phyloP scores from a whole-genome alignment of 2,113 vertebrate species.

The Marcusenius ussheri region DNA sequence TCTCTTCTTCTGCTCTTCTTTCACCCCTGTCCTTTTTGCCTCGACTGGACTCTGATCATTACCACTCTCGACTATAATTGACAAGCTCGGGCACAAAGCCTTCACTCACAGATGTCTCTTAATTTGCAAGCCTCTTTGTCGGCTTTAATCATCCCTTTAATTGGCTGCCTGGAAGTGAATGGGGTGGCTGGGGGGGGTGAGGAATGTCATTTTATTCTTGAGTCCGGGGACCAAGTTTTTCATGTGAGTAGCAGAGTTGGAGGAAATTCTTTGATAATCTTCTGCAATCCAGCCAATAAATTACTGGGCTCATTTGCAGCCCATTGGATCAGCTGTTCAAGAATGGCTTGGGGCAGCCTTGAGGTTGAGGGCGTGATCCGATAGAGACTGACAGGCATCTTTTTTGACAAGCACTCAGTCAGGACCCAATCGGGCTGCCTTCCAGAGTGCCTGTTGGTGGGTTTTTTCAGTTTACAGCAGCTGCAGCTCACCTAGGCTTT shows the following conservation, averaged over 20 bases:
- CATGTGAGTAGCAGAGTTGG: background rate
- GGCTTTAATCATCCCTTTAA: slow-evolving; percentile 69
- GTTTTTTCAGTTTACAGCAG: background rate
- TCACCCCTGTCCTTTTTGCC: slow-evolving; percentile 34
- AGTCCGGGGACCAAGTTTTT: background rate
- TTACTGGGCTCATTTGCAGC: background rate
- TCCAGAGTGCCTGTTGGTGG: background rate
- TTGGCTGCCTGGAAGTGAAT: slow-evolving; percentile 59
- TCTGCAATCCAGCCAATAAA: background rate
- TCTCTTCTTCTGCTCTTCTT: slow-evolving; percentile 18
- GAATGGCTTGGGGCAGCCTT: background rate
- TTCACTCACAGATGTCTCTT: slow-evolving; percentile 62
- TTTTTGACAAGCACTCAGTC: background rate
- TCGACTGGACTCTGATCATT: slow-evolving; percentile 39
- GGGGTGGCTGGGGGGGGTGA: slow-evolving; percentile 30
- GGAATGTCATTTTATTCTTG: background rate
- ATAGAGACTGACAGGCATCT: background rate
- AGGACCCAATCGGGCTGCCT: background rate
- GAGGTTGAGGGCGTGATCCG: background rate
- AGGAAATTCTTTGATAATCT: background rate
- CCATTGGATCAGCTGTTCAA: background rate
- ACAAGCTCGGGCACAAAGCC: slow-evolving; percentile 57
- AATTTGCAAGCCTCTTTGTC: slow-evolving; percentile 70
- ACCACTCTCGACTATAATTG: slow-evolving; percentile 52
- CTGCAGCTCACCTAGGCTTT: background rate